Percentiles rank a stretch among this genome's conserved stretches.
phyloP scores from a whole-genome alignment of 1,140 invertebrate genomes.

The Pogonomyrmex californicus region DNA sequence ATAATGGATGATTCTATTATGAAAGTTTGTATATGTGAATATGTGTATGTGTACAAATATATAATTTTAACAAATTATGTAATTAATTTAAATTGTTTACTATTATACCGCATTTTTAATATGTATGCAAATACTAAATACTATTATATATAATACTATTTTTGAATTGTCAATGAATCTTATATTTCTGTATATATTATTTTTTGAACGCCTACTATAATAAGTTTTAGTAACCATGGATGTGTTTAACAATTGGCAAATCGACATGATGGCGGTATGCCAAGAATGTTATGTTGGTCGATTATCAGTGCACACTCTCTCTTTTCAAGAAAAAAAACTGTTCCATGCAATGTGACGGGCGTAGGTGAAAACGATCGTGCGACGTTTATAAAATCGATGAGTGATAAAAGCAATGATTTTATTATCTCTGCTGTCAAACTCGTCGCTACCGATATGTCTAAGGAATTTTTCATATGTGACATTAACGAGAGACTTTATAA shows the following conservation, averaged over 20 bases:
- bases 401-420: slow-evolving; percentile 68
- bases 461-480: slow-evolving; percentile 7
- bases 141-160: not conserved
- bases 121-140: slow-evolving; percentile 15
- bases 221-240: slow-evolving; percentile 73
- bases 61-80: not conserved
- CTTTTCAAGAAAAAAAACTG: slow-evolving; percentile 29
- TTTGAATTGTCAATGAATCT: slow-evolving; percentile 10
- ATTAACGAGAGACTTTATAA: slow-evolving; percentile 14
- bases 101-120: not conserved
- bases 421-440: slow-evolving; percentile 48
- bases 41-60: not conserved
- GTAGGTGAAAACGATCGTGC: slow-evolving; percentile 22
- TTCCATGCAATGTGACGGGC: slow-evolving; percentile 65
- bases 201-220: slow-evolving; percentile 46
- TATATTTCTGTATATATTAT: slow-evolving; percentile 18
- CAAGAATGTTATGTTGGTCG: slow-evolving; percentile 53
- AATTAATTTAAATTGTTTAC: slow-evolving; percentile 12
- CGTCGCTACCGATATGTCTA: slow-evolving; percentile 40
- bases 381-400: slow-evolving; percentile 60
- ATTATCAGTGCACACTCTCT: slow-evolving; percentile 44
- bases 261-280: slow-evolving; percentile 39
- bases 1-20: slow-evolving; percentile 13
- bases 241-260: slow-evolving; percentile 78
- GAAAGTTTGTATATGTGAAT: slow-evolving; percentile 8